These are phyloP conservation scores for Myathropa florea DNA, from an alignment of 2,888 invertebrate genomes.

Conservation along the genomic window DNA sequence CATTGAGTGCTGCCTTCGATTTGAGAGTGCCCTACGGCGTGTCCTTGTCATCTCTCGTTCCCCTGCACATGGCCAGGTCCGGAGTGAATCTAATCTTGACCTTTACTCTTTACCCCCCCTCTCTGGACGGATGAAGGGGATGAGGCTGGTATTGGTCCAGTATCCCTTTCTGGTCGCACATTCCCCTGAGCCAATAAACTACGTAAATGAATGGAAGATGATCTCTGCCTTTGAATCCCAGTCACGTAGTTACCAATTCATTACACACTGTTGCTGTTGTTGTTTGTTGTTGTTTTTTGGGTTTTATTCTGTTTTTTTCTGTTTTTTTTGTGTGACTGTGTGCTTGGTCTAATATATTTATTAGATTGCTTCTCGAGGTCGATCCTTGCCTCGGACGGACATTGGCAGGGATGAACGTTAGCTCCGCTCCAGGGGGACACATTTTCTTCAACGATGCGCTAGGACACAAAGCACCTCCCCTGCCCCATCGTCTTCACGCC, in stretches of 20 bases:
- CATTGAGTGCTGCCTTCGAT: background rate
- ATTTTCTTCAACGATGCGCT: constrained; percentile 23
- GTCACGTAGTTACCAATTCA: constrained; percentile 61
- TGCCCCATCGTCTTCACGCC: too few species aligned
- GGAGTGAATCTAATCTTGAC: background rate
- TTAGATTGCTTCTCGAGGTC: constrained; percentile 44
- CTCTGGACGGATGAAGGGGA: background rate
- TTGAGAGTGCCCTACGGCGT: background rate
- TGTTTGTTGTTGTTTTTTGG: constrained; percentile 12
- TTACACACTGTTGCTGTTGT: constrained; percentile 31
- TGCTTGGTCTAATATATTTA: constrained; percentile 34
- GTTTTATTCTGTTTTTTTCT: background rate
- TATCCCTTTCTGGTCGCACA: background rate
- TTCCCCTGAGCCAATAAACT: constrained; percentile 43
- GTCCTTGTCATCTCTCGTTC: background rate
- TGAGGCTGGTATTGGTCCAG: background rate
- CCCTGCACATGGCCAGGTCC: background rate
- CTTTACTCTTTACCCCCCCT: background rate
- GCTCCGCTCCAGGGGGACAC: constrained; percentile 31
- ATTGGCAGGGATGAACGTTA: constrained; percentile 14
- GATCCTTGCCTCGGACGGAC: constrained; percentile 33
- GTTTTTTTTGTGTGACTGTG: background rate
- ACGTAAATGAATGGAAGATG: constrained; percentile 52
- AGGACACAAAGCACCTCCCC: constrained; percentile 4
- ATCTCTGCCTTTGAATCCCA: constrained; percentile 53